Evolutionary conservation across 2,113 vertebrate species (phyloP), one percentile per base, ranked within the genome.

Genomic region (Archilochus colubris): DNA sequence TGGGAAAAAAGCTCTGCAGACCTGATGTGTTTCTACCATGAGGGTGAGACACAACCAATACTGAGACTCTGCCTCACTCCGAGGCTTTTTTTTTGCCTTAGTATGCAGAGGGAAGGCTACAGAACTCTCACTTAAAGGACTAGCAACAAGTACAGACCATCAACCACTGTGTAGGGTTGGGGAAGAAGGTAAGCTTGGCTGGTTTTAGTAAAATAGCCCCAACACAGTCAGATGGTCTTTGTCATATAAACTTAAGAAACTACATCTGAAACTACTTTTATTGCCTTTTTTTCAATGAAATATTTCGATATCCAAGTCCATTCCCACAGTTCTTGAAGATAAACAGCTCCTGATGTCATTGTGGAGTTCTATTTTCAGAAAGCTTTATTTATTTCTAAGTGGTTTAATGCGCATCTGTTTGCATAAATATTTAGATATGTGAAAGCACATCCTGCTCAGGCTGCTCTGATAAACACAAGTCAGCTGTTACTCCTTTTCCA

Each of bases 361-460:
- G 72, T 91, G 72, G 88, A 91, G 62, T 92, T 95, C 96, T 96
- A 96, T 97, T 97, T 97, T 96, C 94, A 96, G 96, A 92, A 92
- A 93, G 64, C 12, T 79, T 87, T 95, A 94, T 96, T 96, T 96
- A 96, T 96, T 96, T 96, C 89, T 82, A 92, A 94, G 94, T 92
- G 92, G 83, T 91, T 97, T 93, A 95, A 95, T 94, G 93, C 88
- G 93, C 89, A 96, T 94, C 80, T 97, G 93, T 95, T 96, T 95
- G 93, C 95, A 95, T 92, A 97, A 97, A 97, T 95, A 96, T 96
- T 97, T 97, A 95, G 92, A 88, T 93, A 92, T 61, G 70, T 78
- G 89, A 94, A 94, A 87, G 78, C 86, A 94, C 94, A 95, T 96
- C 94, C 95, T 96, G 94, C 91, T 91, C 51, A 54, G 82, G 68